Conservation (phyloP, 2,888 invertebrate species). For the Nymphalis urticae region DNA sequence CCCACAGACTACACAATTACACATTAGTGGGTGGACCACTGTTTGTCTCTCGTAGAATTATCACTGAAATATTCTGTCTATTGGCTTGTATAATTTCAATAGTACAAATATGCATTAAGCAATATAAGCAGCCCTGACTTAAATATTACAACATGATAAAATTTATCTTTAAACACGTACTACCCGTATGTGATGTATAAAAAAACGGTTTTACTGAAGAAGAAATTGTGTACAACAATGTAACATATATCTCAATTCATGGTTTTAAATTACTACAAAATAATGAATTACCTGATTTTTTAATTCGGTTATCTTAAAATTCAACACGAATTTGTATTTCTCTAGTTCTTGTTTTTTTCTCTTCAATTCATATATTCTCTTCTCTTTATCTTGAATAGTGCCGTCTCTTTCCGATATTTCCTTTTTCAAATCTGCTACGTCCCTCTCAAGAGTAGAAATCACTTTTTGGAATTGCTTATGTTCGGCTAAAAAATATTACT, state of each 20-base stretch:
- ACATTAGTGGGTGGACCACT: background rate
- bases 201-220: too few species aligned
- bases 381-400: slow-evolving; percentile 93
- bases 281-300: slow-evolving; percentile 82
- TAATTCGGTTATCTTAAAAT: slow-evolving; percentile 93
- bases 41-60: too few species aligned
- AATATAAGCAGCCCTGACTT: too few species aligned
- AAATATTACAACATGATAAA: too few species aligned
- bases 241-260: background rate
- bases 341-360: slow-evolving; percentile 93
- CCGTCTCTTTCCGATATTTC: slow-evolving; percentile 92
- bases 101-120: too few species aligned
- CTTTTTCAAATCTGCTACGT: slow-evolving; percentile 89
- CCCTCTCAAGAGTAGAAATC: slow-evolving; percentile 87
- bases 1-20: too few species aligned
- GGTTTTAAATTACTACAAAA: background rate
- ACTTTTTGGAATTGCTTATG: slow-evolving; percentile 86
- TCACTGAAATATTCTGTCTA: too few species aligned
- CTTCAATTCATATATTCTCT: slow-evolving; percentile 90
- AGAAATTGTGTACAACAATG: background rate
- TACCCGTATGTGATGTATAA: too few species aligned
- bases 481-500: slow-evolving; percentile 74
- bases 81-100: too few species aligned
- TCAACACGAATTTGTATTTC: slow-evolving; percentile 94
- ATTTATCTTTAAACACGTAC: too few species aligned